Evolutionary conservation across 2,113 vertebrate genomes (phyloP).

Genomic region (Ia io): DNA sequence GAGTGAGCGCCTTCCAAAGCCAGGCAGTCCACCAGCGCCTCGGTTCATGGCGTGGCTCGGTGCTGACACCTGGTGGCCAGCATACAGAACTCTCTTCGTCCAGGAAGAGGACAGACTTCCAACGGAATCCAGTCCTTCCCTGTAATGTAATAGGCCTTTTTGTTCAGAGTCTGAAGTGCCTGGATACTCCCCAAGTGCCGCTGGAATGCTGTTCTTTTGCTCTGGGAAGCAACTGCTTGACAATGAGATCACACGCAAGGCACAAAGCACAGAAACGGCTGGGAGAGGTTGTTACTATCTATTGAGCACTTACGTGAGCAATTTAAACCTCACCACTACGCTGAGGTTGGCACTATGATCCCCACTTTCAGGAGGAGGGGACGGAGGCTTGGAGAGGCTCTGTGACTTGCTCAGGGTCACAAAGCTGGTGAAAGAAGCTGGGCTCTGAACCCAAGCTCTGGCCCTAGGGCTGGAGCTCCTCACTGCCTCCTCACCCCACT

Average conservation of each 20-base stretch:
- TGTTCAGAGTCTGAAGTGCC: background rate
- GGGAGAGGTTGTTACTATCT: background rate
- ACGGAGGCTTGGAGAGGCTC: background rate
- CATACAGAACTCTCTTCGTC: fast-evolving
- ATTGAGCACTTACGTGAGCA: background rate
- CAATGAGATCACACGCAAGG: background rate
- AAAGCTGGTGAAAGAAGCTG: background rate
- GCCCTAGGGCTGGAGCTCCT: background rate
- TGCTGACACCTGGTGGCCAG: constrained; percentile 50
- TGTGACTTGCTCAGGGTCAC: background rate
- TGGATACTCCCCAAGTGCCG: background rate
- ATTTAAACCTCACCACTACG: background rate
- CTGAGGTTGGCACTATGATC: background rate
- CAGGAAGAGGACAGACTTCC: background rate
- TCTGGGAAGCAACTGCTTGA: background rate
- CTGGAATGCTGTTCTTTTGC: background rate
- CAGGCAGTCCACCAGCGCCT: too few species aligned
- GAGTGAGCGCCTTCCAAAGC: background rate
- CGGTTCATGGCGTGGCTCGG: too few species aligned
- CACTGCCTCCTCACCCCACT: background rate
- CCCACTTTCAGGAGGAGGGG: background rate
- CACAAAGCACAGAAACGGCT: background rate
- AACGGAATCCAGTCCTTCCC: fast-evolving
- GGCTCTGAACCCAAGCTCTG: background rate
- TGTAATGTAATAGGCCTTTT: fast-evolving